Base-by-base conservation (phyloP, 2,888 invertebrate genomes). In the Thera britannica region DNA sequence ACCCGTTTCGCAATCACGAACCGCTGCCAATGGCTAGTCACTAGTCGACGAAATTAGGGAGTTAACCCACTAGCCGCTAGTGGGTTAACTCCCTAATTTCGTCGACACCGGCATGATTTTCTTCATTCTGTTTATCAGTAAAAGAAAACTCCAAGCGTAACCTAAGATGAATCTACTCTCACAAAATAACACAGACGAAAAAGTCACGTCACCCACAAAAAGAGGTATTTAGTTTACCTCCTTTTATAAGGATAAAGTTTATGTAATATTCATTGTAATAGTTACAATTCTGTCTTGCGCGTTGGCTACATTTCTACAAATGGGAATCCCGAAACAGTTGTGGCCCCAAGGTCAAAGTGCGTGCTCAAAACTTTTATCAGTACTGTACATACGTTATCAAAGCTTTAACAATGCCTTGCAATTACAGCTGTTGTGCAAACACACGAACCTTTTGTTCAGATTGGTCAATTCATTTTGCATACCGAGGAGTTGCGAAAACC, bases 1-100 rank as follows among this genome's bases (percentile, higher is more conserved):
- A 75, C 75, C 72, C 72, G 77, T 77, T 80, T 75, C 72, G 69
- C 76, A 76, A 74, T 68, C 67, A 67, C 70, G 58, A 70, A 56
- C n/a, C 35, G 56, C 52, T 72, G 72, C 69, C 71, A 72, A 72
- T 65, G 54, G 65, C 67, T 64, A n/a, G n/a, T n/a, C n/a, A n/a
- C n/a, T n/a, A n/a, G n/a, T n/a, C n/a, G n/a, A n/a, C n/a, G n/a
- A n/a, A n/a, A n/a, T n/a, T n/a, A n/a, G n/a, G n/a, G n/a, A n/a
- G n/a, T n/a, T n/a, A n/a, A n/a, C n/a, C n/a, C n/a, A n/a, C n/a
- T n/a, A n/a, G n/a, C n/a, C n/a, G n/a, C n/a, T n/a, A 58, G 46
- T 65, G 58, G 62, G 56, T 65, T 62, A 62, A 69, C 58, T 69
- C 55, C 56, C 38, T 44, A 51, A 41, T 62, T 61, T 62, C 49